Evolutionary conservation across 2,888 invertebrate genomes (phyloP).

Genomic region (Neoaliturus tenellus): DNA sequence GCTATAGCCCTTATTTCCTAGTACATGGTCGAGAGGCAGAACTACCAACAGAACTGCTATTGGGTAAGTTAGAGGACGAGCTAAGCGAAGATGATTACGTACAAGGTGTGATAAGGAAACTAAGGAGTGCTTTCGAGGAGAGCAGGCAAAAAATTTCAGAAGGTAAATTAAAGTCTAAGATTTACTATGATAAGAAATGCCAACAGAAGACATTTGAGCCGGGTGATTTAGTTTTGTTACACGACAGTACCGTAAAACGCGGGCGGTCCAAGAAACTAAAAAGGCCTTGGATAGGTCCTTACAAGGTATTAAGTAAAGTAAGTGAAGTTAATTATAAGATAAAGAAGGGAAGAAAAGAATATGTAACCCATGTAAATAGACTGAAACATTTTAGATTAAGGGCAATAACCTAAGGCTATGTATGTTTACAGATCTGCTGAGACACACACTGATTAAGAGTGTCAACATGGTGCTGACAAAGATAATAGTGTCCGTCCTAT

Average conservation of each 20-base stretch:
- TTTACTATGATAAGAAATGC: not conserved
- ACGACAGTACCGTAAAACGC: conserved; percentile 37
- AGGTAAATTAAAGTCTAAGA: not conserved
- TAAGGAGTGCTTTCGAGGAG: conserved; percentile 2
- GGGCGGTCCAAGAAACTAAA: conserved; percentile 41
- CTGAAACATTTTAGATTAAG: not conserved
- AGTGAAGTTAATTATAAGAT: conserved; percentile 32
- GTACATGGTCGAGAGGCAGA: not conserved
- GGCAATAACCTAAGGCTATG: not conserved
- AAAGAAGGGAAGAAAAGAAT: conserved; percentile 15
- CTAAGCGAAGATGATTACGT: conserved; percentile 36
- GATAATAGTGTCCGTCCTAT: too few relatives aligned
- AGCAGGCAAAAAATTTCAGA: not conserved
- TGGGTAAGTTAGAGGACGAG: not conserved
- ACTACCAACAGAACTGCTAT: conserved; percentile 10
- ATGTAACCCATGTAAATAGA: conserved; percentile 11
- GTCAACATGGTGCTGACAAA: too few relatives aligned
- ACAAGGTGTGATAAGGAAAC: not conserved
- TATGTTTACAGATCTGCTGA: not conserved
- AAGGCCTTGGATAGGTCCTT: conserved; percentile 46
- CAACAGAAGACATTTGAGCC: not conserved
- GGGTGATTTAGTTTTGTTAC: conserved; percentile 20
- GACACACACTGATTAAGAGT: too few relatives aligned
- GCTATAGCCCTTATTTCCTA: not conserved
- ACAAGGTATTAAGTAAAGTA: not conserved